Conservation (phyloP, 2,797 vertebrate genomes). For the Pseudopleuronectes americanus region DNA sequence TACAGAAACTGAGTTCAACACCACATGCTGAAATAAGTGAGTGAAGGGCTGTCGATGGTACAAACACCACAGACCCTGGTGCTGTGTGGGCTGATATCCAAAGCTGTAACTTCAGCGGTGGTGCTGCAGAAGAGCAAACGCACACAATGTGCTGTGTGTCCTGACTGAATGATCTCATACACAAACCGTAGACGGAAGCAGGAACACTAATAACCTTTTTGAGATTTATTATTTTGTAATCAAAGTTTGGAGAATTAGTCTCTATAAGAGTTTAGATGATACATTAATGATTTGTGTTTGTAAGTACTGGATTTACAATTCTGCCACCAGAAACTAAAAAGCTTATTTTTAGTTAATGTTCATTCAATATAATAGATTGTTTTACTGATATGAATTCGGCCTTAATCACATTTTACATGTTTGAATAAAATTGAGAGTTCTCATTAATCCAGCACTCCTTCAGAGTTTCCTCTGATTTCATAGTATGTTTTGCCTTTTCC, state of each 20-base stretch:
- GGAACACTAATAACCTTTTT: not conserved
- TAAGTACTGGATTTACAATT: not conserved
- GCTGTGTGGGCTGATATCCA: slow-evolving; percentile 39
- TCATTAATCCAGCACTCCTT: not conserved
- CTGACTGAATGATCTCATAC: slow-evolving; percentile 3
- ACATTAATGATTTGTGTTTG: not conserved
- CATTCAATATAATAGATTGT: too few relatives aligned
- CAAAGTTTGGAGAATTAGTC: not conserved
- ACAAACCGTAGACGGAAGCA: slow-evolving; percentile 1
- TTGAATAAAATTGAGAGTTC: not conserved
- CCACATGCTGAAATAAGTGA: slow-evolving; percentile 4
- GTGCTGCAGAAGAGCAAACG: slow-evolving; percentile 32
- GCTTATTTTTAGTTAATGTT: too few relatives aligned
- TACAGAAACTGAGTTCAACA: not conserved
- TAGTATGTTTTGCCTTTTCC: not conserved
- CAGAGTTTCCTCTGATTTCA: not conserved
- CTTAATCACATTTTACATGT: not conserved
- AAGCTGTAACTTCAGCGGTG: slow-evolving; percentile 39
- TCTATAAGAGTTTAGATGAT: not conserved
- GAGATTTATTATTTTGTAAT: not conserved
- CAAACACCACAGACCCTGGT: slow-evolving; percentile 6
- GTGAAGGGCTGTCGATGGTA: slow-evolving; percentile 16
- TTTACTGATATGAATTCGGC: not conserved
- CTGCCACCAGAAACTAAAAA: not conserved
- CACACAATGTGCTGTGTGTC: slow-evolving; percentile 1